Conservation (phyloP, 2,888 invertebrate species). For the Argynnis bischoffii region DNA sequence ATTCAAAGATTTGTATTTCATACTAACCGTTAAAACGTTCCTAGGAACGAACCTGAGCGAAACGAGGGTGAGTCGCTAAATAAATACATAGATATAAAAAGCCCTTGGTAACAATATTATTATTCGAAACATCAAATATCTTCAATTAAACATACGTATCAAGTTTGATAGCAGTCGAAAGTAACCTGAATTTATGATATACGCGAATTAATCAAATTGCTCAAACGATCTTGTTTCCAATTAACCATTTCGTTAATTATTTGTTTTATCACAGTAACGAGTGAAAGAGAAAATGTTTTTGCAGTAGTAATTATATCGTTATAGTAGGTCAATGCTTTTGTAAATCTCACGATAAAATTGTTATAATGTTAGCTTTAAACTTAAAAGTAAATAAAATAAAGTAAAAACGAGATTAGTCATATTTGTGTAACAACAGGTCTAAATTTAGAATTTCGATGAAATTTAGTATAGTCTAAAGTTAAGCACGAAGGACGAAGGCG, state of each 20-base stretch:
- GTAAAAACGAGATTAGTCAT: too few relatives aligned
- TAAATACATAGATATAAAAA: not conserved
- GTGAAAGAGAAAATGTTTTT: conserved; percentile 14
- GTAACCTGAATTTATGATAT: conserved; percentile 24
- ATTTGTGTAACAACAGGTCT: too few relatives aligned
- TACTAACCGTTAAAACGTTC: too few relatives aligned
- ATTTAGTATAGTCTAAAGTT: too few relatives aligned
- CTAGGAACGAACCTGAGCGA: too few relatives aligned
- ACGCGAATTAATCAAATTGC: conserved; percentile 28
- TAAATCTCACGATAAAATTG: too few relatives aligned
- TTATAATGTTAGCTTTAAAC: too few relatives aligned
- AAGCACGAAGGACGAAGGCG: too few relatives aligned
- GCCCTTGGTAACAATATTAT: not conserved
- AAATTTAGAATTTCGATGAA: too few relatives aligned
- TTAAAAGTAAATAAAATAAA: too few relatives aligned
- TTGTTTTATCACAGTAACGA: conserved; percentile 27
- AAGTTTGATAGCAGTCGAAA: conserved; percentile 23
- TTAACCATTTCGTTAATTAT: conserved; percentile 36
- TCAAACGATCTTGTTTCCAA: conserved; percentile 33
- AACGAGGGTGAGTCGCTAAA: too few relatives aligned
- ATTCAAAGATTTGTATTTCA: too few relatives aligned
- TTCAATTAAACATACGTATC: not conserved
- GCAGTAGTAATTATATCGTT: conserved; percentile 1
- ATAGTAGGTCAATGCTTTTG: not conserved
- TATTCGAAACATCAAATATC: not conserved